These are phyloP conservation scores for Xenopus petersii DNA, from an alignment of 2,797 vertebrate genomes.

Conservation along the genomic window DNA sequence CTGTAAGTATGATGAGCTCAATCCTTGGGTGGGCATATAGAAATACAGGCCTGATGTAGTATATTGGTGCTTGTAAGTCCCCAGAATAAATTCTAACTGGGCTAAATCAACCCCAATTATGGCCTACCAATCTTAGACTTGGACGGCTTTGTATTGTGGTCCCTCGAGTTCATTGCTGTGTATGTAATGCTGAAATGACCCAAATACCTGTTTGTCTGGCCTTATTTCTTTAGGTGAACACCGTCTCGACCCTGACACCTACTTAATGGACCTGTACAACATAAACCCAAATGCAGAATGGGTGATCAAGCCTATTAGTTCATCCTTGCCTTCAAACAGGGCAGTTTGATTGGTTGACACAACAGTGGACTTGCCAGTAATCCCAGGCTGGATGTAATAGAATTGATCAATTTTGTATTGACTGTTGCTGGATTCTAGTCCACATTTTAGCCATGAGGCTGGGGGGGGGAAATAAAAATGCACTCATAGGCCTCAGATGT, in stretches of 20 bases:
- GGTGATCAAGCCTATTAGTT: constrained; percentile 78
- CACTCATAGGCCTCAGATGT: too few species aligned
- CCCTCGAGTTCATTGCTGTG: too few species aligned
- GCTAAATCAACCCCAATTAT: too few species aligned
- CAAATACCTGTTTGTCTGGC: neutral
- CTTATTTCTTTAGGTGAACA: constrained; percentile 69
- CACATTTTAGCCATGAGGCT: too few species aligned
- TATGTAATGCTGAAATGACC: too few species aligned
- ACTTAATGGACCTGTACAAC: constrained; percentile 81
- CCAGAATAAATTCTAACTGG: too few species aligned
- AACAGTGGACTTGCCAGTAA: neutral
- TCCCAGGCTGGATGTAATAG: neutral
- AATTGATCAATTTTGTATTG: neutral
- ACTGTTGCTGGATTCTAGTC: neutral
- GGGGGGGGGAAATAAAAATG: too few species aligned
- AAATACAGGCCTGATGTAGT: too few species aligned
- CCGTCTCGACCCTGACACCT: constrained; percentile 80
- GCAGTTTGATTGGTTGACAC: neutral
- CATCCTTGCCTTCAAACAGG: constrained; percentile 49
- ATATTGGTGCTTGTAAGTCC: too few species aligned
- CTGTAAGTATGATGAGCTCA: constrained; percentile 62
- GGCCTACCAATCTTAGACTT: too few species aligned
- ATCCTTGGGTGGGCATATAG: too few species aligned
- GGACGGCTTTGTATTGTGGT: too few species aligned
- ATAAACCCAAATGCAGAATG: constrained; percentile 83